Percentiles rank a stretch among this genome's conserved stretches.
Evolutionary conservation across 2,888 invertebrate species (phyloP).

Genomic region (Azorinus chamasolen): DNA sequence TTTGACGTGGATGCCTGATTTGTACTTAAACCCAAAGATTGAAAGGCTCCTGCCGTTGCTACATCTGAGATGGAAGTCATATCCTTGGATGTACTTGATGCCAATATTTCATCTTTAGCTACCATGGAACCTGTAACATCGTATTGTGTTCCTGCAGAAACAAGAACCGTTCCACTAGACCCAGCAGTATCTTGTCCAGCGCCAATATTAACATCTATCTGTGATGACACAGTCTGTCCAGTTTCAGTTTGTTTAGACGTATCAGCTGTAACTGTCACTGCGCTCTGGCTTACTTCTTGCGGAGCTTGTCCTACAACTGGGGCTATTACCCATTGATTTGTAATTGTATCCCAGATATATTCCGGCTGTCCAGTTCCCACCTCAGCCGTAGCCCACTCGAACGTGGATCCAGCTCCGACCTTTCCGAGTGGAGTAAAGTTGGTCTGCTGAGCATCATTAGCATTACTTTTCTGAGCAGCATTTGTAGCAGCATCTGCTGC

Average conservation of each 20-base stretch:
- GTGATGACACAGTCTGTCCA: no score
- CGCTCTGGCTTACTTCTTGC: no score
- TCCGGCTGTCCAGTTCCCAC: slow-evolving; percentile 15
- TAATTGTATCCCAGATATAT: slow-evolving; percentile 9
- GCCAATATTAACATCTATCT: no score
- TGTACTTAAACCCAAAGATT: background rate
- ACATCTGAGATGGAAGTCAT: no score
- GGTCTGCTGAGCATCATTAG: background rate
- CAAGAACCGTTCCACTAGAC: no score
- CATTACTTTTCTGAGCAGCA: background rate
- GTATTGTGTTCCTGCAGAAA: no score
- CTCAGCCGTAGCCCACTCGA: slow-evolving; percentile 2
- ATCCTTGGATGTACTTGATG: no score
- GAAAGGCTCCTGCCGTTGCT: no score
- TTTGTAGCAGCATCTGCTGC: background rate
- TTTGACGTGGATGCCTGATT: slow-evolving; percentile 28
- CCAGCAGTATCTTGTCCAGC: no score
- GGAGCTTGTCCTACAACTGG: background rate
- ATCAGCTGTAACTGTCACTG: background rate
- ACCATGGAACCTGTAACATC: no score
- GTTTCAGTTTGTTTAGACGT: no score
- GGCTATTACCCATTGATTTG: slow-evolving; percentile 4
- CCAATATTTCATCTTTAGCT: no score
- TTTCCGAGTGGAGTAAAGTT: slow-evolving; percentile 45
- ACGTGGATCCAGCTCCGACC: slow-evolving; percentile 17